Conservation (phyloP, 1,140 invertebrate species). For the Phocides pigmalion region DNA sequence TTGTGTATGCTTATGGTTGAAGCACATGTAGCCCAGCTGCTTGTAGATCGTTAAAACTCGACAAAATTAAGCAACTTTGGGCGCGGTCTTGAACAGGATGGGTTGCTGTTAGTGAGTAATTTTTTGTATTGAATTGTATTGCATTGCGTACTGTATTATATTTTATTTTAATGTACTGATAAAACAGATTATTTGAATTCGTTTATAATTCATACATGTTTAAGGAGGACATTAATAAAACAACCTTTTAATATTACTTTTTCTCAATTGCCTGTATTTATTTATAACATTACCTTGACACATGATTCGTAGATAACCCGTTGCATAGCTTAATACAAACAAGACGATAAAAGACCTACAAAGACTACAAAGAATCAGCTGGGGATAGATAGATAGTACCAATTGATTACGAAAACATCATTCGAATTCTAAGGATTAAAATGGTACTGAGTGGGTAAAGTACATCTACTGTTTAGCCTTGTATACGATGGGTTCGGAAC, state of each 20-base stretch:
- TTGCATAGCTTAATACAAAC: background rate
- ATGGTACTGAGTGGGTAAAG: constrained; percentile 3
- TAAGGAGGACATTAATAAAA: background rate
- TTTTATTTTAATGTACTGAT: no score
- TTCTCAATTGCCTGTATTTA: constrained; percentile 77
- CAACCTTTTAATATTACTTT: constrained; percentile 64
- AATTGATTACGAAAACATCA: background rate
- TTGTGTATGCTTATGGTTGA: no score
- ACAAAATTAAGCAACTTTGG: no score
- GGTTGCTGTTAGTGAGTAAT: no score
- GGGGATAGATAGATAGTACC: background rate
- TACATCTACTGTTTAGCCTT: constrained; percentile 14
- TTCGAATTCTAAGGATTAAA: constrained; percentile 13
- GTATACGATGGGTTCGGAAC: background rate
- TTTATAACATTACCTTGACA: constrained; percentile 74
- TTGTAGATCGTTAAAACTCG: no score
- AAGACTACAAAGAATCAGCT: constrained; percentile 13
- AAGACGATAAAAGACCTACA: background rate
- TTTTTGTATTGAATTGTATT: no score
- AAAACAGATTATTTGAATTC: no score
- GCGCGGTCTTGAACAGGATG: no score
- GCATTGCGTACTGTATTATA: no score
- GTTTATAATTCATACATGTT: no score
- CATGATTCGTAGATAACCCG: constrained; percentile 37
- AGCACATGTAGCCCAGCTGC: no score